A percentile compares a stretch with the other conserved stretches of the same genome.
Evolutionary conservation across 2,888 invertebrate species (phyloP).

Genomic region (Parascotia fuliginaria): DNA sequence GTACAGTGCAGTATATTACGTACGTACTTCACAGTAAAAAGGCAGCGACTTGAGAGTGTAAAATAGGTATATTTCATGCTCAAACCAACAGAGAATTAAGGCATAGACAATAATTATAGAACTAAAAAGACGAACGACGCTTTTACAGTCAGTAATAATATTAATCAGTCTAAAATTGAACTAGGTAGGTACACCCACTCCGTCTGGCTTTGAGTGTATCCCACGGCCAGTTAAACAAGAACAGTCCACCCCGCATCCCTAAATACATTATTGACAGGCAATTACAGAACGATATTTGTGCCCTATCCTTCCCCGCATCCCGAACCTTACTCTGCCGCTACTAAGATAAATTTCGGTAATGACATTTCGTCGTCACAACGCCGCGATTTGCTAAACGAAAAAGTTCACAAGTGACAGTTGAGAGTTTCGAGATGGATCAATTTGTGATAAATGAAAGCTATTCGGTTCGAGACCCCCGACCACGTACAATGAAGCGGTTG

Average conservation of each 20-base stretch:
- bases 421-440: slow-evolving; percentile 67
- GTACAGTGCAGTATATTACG: no score
- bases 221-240: slow-evolving; percentile 4
- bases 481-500: slow-evolving; percentile 44
- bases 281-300: slow-evolving; percentile 50
- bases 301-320: slow-evolving; percentile 15
- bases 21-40: no score
- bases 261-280: slow-evolving; percentile 61
- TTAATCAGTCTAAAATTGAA: no score
- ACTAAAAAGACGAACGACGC: no score
- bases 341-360: slow-evolving; percentile 55
- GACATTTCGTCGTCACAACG: slow-evolving; percentile 49
- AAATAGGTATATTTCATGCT: no score
- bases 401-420: slow-evolving; percentile 69
- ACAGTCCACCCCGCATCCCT: slow-evolving; percentile 40
- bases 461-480: slow-evolving; percentile 48
- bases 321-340: slow-evolving; percentile 26
- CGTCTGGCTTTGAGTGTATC: slow-evolving; percentile 9
- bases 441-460: slow-evolving; percentile 70
- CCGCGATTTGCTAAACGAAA: slow-evolving; percentile 66
- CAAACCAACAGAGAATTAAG: no score
- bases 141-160: no score
- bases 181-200: no score
- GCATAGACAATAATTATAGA: no score
- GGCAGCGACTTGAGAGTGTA: no score